phyloP scores from a whole-genome alignment of 1,140 invertebrate genomes.

The Sinella curviseta region DNA sequence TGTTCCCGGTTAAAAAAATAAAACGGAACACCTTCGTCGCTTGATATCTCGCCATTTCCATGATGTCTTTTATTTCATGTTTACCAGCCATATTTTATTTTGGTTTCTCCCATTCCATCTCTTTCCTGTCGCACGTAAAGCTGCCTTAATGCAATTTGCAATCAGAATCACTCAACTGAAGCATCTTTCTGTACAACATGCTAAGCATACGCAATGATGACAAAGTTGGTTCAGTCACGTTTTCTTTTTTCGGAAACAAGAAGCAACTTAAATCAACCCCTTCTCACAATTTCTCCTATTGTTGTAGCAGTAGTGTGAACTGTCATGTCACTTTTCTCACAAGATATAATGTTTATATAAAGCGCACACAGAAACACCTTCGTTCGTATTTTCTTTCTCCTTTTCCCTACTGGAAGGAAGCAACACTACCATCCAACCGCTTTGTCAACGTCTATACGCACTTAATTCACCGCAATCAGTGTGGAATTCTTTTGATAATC shows the following conservation, averaged over 20 bases:
- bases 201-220: not conserved
- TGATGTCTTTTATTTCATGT: not conserved
- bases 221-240: slow-evolving; percentile 11
- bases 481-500: slow-evolving; percentile 13
- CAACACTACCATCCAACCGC: not conserved
- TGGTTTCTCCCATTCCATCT: not conserved
- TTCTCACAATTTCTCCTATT: not conserved
- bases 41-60: not conserved
- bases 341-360: too few relatives aligned
- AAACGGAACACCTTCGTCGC: too few relatives aligned
- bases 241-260: not conserved
- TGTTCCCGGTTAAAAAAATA: too few relatives aligned
- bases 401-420: not conserved
- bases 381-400: not conserved
- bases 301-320: not conserved
- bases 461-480: slow-evolving; percentile 22
- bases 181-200: not conserved
- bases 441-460: slow-evolving; percentile 19
- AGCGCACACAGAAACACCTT: not conserved
- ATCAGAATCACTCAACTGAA: slow-evolving; percentile 21
- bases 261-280: slow-evolving; percentile 5
- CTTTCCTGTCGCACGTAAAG: not conserved
- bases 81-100: not conserved
- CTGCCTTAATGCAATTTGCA: slow-evolving; percentile 24
- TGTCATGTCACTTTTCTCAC: not conserved